Conservation (phyloP, 2,113 vertebrate genomes). For the Porphyrio hochstetteri region DNA sequence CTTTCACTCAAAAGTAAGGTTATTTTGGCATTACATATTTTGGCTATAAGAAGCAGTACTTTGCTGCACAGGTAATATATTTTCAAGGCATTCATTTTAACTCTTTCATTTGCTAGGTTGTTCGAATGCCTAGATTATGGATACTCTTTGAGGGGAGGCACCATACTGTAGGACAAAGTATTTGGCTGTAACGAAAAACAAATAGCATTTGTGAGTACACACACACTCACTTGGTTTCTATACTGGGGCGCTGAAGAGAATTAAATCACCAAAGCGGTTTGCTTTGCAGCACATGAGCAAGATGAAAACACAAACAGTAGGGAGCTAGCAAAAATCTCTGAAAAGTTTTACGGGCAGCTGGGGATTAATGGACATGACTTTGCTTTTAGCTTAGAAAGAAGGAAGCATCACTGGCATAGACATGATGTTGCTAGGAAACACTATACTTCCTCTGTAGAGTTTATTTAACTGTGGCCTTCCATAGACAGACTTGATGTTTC, state of each 20-base stretch:
- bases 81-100: slow-evolving; percentile 30
- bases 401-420: slow-evolving; percentile 59
- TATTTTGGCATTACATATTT: not conserved
- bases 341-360: slow-evolving; percentile 77
- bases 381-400: slow-evolving; percentile 71
- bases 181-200: slow-evolving; percentile 62
- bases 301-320: slow-evolving; percentile 78
- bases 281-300: slow-evolving; percentile 68
- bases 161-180: slow-evolving; percentile 7
- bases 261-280: slow-evolving; percentile 70
- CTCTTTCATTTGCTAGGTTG: slow-evolving; percentile 25
- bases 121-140: slow-evolving; percentile 26
- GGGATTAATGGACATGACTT: slow-evolving; percentile 81
- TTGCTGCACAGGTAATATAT: not conserved
- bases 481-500: slow-evolving; percentile 53
- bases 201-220: slow-evolving; percentile 50
- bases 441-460: slow-evolving; percentile 51
- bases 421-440: slow-evolving; percentile 80
- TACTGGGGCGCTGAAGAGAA: slow-evolving; percentile 37
- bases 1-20: not conserved
- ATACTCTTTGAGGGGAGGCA: slow-evolving; percentile 16
- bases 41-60: not conserved
- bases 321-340: slow-evolving; percentile 73
- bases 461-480: slow-evolving; percentile 68
- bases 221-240: not conserved